Evolutionary conservation across 1,140 invertebrate genomes (phyloP), one percentile per base, ranked within the genome.

Genomic region (Drosophila miranda): DNA sequence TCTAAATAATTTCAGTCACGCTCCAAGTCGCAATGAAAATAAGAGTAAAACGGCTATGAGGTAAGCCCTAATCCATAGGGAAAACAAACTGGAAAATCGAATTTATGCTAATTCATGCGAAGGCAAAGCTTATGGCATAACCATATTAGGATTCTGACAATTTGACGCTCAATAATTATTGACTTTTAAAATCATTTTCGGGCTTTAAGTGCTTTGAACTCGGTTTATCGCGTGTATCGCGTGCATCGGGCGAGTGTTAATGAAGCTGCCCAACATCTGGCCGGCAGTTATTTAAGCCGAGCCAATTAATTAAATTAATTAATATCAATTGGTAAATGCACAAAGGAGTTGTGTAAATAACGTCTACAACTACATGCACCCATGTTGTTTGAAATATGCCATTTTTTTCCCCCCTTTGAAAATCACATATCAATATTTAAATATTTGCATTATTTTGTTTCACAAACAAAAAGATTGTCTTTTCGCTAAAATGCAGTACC

Each of bases 281-380:
- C 41, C 13, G 57, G 28, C 41, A 46, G 34, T 51, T 71, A 58
- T 80, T 68, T 68, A 67, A 62, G 67, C 67, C 51, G 73, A 58
- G 44, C 45, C 69, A 58, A 44, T 54, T 57, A 54, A 81, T 87
- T 86, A 52, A 66, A 57, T 81, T 78, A 86, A 86, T 86, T 87
- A 86, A 86, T 87, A 87, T 81, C 77, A 77, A 81, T 81, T 86
- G 45, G 43, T 48, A 45, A 75, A 67, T 38, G 52, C 19, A 57
- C 53, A 62, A 78, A 67, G 59, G 67, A 51, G 54, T 50, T 50
- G 60, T 59, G 67, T 64, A 81, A 80, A 86, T 68, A 77, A 54
- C 28, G 58, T 45, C 56, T 64, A 70, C 49, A 61, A 26, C 38
- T 42, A 59, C 45, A 53, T 53, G 41, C 64, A 67, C 64, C 16